Conservation (phyloP, 1,140 invertebrate species). For the Apolygus lucorum region DNA sequence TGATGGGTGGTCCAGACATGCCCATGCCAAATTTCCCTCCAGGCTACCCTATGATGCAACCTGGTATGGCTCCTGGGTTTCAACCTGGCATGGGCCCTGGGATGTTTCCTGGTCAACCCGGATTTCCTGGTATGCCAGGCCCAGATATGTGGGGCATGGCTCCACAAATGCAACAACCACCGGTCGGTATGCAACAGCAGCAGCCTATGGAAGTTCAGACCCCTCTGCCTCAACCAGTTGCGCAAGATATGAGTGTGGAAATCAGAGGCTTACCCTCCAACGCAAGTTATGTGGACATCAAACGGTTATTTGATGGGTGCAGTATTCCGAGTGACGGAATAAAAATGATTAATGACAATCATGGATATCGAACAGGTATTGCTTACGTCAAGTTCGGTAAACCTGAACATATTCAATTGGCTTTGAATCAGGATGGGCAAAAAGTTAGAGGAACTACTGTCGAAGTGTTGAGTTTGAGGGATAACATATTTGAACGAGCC, state of each 20-base stretch:
- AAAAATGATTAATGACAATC: constrained; percentile 71
- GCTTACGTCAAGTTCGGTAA: constrained; percentile 69
- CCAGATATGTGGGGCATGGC: neutral
- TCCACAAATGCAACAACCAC: neutral
- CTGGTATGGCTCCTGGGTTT: neutral
- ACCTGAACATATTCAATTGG: constrained; percentile 55
- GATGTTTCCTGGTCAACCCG: constrained; percentile 1
- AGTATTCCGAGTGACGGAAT: constrained; percentile 73
- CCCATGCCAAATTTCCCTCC: constrained; percentile 2
- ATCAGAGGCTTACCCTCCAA: constrained; percentile 56
- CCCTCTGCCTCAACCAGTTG: neutral
- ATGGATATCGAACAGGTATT: constrained; percentile 66
- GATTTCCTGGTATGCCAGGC: neutral
- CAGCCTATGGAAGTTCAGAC: neutral
- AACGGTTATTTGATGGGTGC: constrained; percentile 67
- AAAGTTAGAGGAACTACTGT: constrained; percentile 52
- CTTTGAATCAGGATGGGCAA: constrained; percentile 50
- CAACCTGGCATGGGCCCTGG: neutral
- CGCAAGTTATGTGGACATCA: constrained; percentile 64
- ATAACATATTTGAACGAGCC: constrained; percentile 23
- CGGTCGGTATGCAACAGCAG: neutral
- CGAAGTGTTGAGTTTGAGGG: constrained; percentile 45
- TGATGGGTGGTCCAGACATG: neutral
- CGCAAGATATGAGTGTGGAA: constrained; percentile 53
- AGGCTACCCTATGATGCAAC: neutral